These are phyloP conservation scores for Hyppa rectilinea DNA, from an alignment of 2,888 invertebrate species.

Conservation along the genomic window DNA sequence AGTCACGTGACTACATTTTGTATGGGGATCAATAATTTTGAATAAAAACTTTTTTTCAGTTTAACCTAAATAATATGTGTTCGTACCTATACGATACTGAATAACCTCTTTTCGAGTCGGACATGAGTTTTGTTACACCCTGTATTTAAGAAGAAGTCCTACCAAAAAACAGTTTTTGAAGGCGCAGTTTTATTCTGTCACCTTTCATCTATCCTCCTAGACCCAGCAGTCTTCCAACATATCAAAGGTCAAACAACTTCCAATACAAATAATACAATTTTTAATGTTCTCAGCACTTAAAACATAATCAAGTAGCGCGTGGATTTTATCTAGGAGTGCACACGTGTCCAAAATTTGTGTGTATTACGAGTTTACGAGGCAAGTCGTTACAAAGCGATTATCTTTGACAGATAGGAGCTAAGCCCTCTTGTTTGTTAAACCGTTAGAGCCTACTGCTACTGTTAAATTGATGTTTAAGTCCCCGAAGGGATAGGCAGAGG, in stretches of 20 bases:
- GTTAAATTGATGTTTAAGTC: slow-evolving; percentile 40
- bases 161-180: no score
- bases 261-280: neutral
- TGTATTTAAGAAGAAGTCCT: no score
- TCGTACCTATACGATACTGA: no score
- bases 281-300: slow-evolving; percentile 47
- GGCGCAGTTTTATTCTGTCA: no score
- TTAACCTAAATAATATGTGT: no score
- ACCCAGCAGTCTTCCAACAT: neutral
- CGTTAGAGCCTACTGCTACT: slow-evolving; percentile 15
- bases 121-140: no score
- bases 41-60: no score
- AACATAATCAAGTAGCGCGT: slow-evolving; percentile 33
- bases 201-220: neutral
- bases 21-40: no score
- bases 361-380: slow-evolving; percentile 31
- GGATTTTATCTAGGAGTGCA: slow-evolving; percentile 38
- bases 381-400: slow-evolving; percentile 51
- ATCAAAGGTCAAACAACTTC: slow-evolving; percentile 4
- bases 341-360: slow-evolving; percentile 43
- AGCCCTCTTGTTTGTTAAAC: slow-evolving; percentile 26
- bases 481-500: no score
- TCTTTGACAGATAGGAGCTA: slow-evolving; percentile 23
- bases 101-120: no score
- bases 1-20: no score